Evolutionary conservation across 2,113 vertebrate species (phyloP), one percentile per base, ranked within the genome.

Genomic region (Myotis yumanensis): DNA sequence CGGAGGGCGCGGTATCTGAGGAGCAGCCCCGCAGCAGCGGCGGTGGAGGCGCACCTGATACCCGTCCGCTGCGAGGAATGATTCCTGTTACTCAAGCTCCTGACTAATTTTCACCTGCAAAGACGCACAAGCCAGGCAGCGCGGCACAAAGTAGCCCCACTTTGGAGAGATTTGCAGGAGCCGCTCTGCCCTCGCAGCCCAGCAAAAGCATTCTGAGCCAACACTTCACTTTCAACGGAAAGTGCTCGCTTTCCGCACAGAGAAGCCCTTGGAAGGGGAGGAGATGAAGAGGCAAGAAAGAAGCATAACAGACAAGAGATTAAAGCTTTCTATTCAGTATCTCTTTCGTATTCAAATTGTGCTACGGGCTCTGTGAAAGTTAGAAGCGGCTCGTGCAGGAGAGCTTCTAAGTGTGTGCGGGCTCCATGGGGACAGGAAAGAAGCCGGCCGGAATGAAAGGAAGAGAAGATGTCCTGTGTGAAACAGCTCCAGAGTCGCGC

Each of bases 1-100:
- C 99, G 97, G 97, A 98, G 98, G 98, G 97, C 98, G 98, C 98
- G 98, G 98, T 98, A 98, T 96, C 98, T 98, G 99, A 99, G 99
- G 99, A 99, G 99, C 98, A 98, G 98, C 98, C 97, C 98, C 97
- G 98, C 98, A 97, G 98, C 98, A 98, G 98, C 98, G 97, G 98
- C 98, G 98, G 98, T 98, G 98, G 98, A 99, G 99, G 98, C 98
- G 98, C 98, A 99, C 99, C 99, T 99, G 99, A 99, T 99, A 99
- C 98, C 98, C 98, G 98, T 97, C 98, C 99, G 99, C 98, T 98
- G 98, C 98, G 98, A 99, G 99, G 99, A 99, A 99, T 98, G 98
- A 98, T 99, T 99, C 98, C 98, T 98, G 98, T 98, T 91, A 98
- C 98, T 85, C 94, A 98, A 98, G 98, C 98, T 97, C 98, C 99